Evolutionary conservation across 2,888 invertebrate species (phyloP), one percentile per base, ranked within the genome.

Genomic region (Carpatolechia fugitivella): DNA sequence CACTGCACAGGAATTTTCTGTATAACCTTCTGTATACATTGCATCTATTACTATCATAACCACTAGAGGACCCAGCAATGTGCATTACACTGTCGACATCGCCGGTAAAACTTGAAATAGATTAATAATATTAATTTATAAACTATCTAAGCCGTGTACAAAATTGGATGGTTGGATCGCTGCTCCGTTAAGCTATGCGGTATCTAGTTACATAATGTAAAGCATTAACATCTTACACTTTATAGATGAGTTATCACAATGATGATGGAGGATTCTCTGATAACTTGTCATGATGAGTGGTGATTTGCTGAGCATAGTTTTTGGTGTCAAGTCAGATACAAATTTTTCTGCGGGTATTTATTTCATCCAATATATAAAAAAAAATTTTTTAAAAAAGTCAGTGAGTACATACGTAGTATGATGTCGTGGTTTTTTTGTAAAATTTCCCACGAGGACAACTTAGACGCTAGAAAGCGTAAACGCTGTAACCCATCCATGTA

Each of bases 131-230:
- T 13, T 44, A 29, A 36, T 38, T 78, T 83, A 78, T 68, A 77
- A 74, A 76, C 76, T 85, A 85, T 78, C 85, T 85, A 85, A 78
- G 73, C 76, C 70, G 76, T 80, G 80, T 84, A 84, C 71, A 84
- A 76, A 85, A 82, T 66, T 75, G 72, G 70, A 74, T 73, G 71
- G 74, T 70, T 69, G 58, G n/a, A 66, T 72, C 63, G 59, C 70
- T 72, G 70, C 63, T 58, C 47, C 3, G 20, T 10, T 40, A 18
- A 10, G 38, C 52, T 33, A 18, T 24, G 38, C 40, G 52, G 52
- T n/a, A 11, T 30, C 51, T 40, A 51, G 38, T 51, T 40, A 36
- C 14, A n/a, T 51, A n/a, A 31, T 24, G 24, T 24, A 38, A 47
- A 47, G 47, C 47, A 31, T 47, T 13, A 47, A 31, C 47, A 31